Evolutionary conservation across 1,140 invertebrate species (phyloP).

Genomic region (Pachypeltis micranthus): DNA sequence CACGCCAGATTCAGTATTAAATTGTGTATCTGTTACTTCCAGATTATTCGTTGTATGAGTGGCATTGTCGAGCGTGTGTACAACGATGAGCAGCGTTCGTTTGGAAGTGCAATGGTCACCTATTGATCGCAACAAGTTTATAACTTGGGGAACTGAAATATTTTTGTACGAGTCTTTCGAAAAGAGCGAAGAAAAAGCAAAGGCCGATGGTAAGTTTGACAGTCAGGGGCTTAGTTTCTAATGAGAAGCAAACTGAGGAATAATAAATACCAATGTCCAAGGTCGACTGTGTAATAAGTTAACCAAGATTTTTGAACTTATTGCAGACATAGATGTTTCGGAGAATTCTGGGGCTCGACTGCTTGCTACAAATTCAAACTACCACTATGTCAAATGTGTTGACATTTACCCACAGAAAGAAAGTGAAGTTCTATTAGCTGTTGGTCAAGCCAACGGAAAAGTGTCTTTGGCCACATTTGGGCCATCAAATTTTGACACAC

Average conservation of each 20-base stretch:
- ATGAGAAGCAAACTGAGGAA: no score
- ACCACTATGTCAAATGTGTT: conserved; percentile 60
- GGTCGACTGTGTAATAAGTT: no score
- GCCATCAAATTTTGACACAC: conserved; percentile 50
- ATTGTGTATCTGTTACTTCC: no score
- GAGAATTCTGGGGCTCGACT: conserved; percentile 51
- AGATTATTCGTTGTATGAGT: no score
- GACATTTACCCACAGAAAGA: conserved; percentile 61
- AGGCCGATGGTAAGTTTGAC: not conserved
- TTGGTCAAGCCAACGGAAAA: conserved; percentile 77
- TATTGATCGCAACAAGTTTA: conserved; percentile 60
- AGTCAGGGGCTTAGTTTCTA: no score
- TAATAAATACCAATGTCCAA: no score
- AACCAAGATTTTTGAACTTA: no score
- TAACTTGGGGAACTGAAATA: conserved; percentile 77
- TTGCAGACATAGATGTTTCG: conserved; percentile 52
- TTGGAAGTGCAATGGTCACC: conserved; percentile 73
- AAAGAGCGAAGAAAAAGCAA: conserved; percentile 36
- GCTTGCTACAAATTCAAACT: conserved; percentile 49
- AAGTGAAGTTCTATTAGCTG: conserved; percentile 63
- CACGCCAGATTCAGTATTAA: no score
- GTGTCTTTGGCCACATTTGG: conserved; percentile 68
- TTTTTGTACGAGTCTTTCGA: conserved; percentile 63
- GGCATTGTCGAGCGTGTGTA: no score
- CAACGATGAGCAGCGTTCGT: conserved; percentile 41